Base-by-base conservation (phyloP, 2,888 invertebrate genomes). In the Morpho deidamia region DNA sequence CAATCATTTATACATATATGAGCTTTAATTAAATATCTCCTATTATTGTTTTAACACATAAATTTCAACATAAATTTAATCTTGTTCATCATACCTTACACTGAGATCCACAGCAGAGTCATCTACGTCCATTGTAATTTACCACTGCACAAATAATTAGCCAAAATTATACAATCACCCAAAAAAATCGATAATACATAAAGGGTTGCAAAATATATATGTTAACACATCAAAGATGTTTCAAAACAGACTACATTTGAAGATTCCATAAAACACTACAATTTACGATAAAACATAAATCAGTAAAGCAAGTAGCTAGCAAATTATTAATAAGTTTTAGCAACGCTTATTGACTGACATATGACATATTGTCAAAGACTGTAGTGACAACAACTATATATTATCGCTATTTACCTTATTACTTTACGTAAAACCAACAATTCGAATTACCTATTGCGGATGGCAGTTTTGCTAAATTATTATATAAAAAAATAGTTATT, bases 91-190 rank as follows among this genome's bases (percentile, higher is more conserved):
- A 91, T 89, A 95, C 95, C 94, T 93, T 76, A 96, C 92, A 86
- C 96, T 96, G 71, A 97, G 92, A 91, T 97, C 96, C 71, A 97
- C 96, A 66, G 96, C 96, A 74, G 93, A 92, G 81, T 96, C 96
- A 90, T 96, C 96, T 78, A 95, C 93, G 85, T 96, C 96, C 96
- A 96, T 96, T 90, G 93, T 93, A 62, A 63, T 49, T 56, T 55
- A 49, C n/a, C 43, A 61, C 61, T 61, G 61, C 60, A 62, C 56
- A 58, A 59, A 60, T 60, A 60, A 64, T 60, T 63, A 60, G 42
- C 55, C 60, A 56, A 62, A 60, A 61, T 65, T 58, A 65, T 57
- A 63, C 62, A 62, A 57, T 58, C 57, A 49, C 58, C 48, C 43
- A 37, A 42, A 61, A 55, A 58, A 62, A 62, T 62, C 59, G 49